A percentile compares a stretch with the other conserved stretches of the same genome.
These are phyloP conservation scores for Ryuthela nishihirai DNA, from an alignment of 2,888 invertebrate genomes.

Conservation along the genomic window DNA sequence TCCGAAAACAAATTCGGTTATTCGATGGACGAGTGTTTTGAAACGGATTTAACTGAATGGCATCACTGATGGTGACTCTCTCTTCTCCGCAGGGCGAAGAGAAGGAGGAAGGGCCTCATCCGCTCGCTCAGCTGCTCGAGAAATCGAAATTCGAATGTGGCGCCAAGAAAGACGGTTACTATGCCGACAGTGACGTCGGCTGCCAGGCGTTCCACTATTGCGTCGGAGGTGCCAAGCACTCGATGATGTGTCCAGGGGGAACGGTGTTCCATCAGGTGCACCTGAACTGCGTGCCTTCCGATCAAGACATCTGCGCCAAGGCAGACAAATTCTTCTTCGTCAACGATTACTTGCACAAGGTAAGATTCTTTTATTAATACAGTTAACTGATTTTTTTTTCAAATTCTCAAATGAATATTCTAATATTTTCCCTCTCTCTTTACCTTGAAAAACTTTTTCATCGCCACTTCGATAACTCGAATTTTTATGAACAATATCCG, in stretches of 20 bases:
- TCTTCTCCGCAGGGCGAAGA: conserved; percentile 50
- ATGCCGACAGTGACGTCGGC: conserved; percentile 80
- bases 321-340: conserved; percentile 87
- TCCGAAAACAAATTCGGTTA: no score
- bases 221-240: conserved; percentile 74
- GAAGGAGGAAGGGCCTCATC: conserved; percentile 72
- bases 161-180: conserved; percentile 79
- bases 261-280: conserved; percentile 87
- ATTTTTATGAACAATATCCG: no score
- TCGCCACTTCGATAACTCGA: no score
- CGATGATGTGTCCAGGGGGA: conserved; percentile 89
- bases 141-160: conserved; percentile 80
- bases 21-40: no score
- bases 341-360: conserved; percentile 86
- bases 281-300: conserved; percentile 87
- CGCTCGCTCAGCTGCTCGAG: conserved; percentile 69
- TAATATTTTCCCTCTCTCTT: no score
- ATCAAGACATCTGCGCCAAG: conserved; percentile 80
- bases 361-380: no score
- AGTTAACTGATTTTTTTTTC: no score
- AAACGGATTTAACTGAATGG: no score
- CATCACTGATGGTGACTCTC: no score
- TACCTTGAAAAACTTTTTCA: no score
- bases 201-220: conserved; percentile 94
- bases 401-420: no score